phyloP scores from a whole-genome alignment of 1,140 invertebrate species.

The Aradophagus sp. region DNA sequence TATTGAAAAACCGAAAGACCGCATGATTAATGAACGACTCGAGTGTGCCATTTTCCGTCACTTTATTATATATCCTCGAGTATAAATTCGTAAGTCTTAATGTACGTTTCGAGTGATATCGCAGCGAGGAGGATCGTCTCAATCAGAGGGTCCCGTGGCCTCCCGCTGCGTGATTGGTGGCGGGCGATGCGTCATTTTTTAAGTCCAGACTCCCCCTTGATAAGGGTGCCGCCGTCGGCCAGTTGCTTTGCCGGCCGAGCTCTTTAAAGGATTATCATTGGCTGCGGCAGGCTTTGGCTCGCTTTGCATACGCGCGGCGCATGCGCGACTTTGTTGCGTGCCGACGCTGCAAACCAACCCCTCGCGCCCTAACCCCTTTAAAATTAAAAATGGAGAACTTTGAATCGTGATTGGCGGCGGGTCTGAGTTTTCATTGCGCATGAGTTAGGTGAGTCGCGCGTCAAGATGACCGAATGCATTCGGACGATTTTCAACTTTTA shows the following conservation, averaged over 20 bases:
- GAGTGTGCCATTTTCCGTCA: slow-evolving; percentile 30
- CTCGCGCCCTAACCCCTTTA: slow-evolving; percentile 51
- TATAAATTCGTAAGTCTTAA: slow-evolving; percentile 47
- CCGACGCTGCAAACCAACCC: slow-evolving; percentile 38
- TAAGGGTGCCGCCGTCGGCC: slow-evolving; percentile 59
- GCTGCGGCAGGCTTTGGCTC: slow-evolving; percentile 34
- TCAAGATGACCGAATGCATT: slow-evolving; percentile 11
- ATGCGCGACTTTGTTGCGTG: too few relatives aligned
- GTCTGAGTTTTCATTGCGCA: slow-evolving; percentile 18
- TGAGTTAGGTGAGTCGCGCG: slow-evolving; percentile 1
- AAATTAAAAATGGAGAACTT: slow-evolving; percentile 54
- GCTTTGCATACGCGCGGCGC: slow-evolving; percentile 42
- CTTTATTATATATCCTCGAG: slow-evolving; percentile 40
- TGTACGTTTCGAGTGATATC: slow-evolving; percentile 44
- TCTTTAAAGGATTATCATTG: too few relatives aligned
- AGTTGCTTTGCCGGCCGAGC: slow-evolving; percentile 42
- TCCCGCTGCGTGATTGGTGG: slow-evolving; percentile 71
- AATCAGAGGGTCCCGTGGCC: slow-evolving; percentile 63
- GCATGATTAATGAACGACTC: slow-evolving; percentile 37
- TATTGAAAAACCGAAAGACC: slow-evolving; percentile 8
- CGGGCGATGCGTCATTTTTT: slow-evolving; percentile 71
- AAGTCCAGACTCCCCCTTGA: slow-evolving; percentile 64
- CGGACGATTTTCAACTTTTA: neutral
- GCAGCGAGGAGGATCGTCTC: slow-evolving; percentile 58
- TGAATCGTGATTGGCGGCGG: slow-evolving; percentile 31